Conservation (phyloP, 35 echinoderm and acorn worm genomes). For the Ophioderma brevispina region DNA sequence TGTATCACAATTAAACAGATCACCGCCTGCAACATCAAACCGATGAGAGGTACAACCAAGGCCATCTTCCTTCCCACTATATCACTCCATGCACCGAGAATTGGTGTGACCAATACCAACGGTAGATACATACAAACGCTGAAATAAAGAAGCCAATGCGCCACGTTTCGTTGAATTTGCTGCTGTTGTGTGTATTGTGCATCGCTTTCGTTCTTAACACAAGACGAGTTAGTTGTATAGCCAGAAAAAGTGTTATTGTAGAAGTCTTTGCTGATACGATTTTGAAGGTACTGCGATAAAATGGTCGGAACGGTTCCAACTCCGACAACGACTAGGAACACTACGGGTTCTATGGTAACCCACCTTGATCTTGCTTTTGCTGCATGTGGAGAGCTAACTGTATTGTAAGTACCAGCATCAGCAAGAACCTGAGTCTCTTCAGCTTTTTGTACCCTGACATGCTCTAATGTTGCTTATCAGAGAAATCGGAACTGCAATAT, state of each 20-base stretch:
- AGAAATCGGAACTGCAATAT: no score
- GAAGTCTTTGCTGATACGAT: neutral
- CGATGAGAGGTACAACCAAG: neutral
- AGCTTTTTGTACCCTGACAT: no score
- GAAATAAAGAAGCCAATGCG: neutral
- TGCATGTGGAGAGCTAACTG: no score
- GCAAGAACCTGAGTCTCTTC: no score
- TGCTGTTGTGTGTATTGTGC: neutral
- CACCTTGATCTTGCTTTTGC: neutral
- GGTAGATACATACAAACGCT: neutral
- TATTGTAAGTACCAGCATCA: no score
- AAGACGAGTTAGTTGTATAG: neutral
- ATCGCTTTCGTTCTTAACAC: neutral
- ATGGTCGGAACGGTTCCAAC: neutral
- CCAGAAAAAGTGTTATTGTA: neutral
- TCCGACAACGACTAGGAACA: neutral
- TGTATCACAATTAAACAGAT: neutral
- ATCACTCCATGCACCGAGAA: neutral
- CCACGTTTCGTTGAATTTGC: neutral
- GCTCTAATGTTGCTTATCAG: no score
- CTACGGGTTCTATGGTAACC: neutral
- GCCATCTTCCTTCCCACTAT: neutral
- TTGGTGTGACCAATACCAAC: neutral
- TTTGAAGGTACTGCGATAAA: neutral
- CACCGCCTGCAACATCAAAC: neutral